Evolutionary conservation across 1,140 invertebrate species (phyloP), one percentile per base, ranked within the genome.

Genomic region (Brachionus paranguensis): DNA sequence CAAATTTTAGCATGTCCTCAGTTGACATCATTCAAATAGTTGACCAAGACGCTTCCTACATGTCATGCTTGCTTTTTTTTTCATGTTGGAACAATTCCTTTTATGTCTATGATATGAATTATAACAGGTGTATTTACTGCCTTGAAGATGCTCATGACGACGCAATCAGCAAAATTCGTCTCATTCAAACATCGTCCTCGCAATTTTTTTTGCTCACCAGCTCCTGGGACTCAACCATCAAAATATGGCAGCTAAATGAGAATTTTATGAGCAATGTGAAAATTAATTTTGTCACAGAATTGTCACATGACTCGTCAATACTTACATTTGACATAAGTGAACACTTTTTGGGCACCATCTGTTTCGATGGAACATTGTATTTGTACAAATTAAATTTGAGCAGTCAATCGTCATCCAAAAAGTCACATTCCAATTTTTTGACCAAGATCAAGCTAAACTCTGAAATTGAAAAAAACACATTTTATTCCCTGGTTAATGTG

Each of bases 21-120:
- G 43, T 81, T 17, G 78, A 60, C 29, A 47, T 27, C 29, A 37
- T 76, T 27, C 41, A 50, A 76, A 50, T 27, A 24, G 20, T 60
- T 8, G 53, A 60, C 20, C 24, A 50, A 4, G n/a, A 50, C 50
- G 1, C 10, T 10, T 60, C 27, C 20, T 64, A 53, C 29, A 55
- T 53, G 14, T 79, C 76, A 8, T 24, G 8, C 17, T 20, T 79
- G 20, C 37, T 81, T 14, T 68, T 81, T 45, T 81, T 81, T 20
- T 60, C 78, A 24, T 64, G 53, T 24, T 81, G 78, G 78, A 55
- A 81, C 12, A 81, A 81, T 81, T 81, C 78, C 1, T 17, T 81
- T 64, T 68, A 81, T 45, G 53, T 81, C 3, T 81, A 81, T 68
- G 78, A 81, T 20, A 81, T 64, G 37, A 68, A 81, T 47, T 81